These are phyloP conservation scores for Venustaconcha ellipsiformis DNA, from an alignment of 1,140 invertebrate genomes.

Conservation along the genomic window DNA sequence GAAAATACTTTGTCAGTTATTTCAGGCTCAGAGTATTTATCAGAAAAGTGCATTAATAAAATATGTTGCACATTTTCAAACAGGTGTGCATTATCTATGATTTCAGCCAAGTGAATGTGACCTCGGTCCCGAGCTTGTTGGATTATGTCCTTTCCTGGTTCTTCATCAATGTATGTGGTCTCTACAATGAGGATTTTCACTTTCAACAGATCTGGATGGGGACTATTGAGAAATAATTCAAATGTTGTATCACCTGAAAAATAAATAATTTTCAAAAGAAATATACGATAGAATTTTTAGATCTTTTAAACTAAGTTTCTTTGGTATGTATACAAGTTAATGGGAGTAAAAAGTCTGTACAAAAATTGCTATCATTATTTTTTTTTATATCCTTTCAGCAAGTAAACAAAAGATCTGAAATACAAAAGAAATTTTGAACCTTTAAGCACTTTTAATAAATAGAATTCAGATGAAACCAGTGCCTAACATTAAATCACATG, in stretches of 20 bases:
- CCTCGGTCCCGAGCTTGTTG: constrained; percentile 45
- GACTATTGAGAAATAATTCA: constrained; percentile 50
- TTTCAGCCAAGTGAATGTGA: constrained; percentile 53
- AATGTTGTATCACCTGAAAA: constrained; percentile 59
- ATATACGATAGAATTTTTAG: background rate
- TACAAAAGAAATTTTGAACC: too few species aligned
- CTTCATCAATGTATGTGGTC: constrained; percentile 50
- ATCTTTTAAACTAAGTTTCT: background rate
- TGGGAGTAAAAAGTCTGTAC: background rate
- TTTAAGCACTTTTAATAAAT: too few species aligned
- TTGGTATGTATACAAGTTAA: background rate
- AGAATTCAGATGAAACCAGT: too few species aligned
- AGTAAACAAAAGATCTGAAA: too few species aligned
- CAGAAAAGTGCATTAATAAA: constrained; percentile 54
- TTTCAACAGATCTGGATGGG: constrained; percentile 53
- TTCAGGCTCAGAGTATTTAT: constrained; percentile 48
- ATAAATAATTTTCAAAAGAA: background rate
- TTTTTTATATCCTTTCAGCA: background rate
- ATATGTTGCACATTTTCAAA: constrained; percentile 49
- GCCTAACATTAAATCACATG: too few species aligned
- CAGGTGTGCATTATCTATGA: constrained; percentile 44
- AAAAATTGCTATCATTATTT: background rate
- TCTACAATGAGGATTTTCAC: constrained; percentile 60
- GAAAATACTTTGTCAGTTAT: constrained; percentile 31
- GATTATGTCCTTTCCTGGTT: constrained; percentile 17